These are phyloP conservation scores for Hypercompe scribonia DNA, from an alignment of 2,888 invertebrate species.

Conservation along the genomic window DNA sequence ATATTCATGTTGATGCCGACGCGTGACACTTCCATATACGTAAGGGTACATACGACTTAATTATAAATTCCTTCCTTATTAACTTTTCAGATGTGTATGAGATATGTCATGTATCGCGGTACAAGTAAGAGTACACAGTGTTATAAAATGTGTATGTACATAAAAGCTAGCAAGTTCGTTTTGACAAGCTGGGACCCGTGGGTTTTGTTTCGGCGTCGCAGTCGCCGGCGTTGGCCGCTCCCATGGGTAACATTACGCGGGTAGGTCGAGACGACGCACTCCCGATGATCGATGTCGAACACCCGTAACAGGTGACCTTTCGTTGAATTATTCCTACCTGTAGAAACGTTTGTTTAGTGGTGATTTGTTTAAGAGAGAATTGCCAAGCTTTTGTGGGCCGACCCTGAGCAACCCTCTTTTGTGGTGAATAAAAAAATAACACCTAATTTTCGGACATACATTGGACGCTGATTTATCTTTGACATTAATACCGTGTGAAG, in stretches of 20 bases:
- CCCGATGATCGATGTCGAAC: constrained; percentile 86
- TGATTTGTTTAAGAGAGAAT: constrained; percentile 83
- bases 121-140: constrained; percentile 51
- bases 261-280: constrained; percentile 80
- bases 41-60: constrained; percentile 67
- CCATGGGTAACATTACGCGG: constrained; percentile 82
- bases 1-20: constrained; percentile 77
- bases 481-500: constrained; percentile 57
- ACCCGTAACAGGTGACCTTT: constrained; percentile 86
- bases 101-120: constrained; percentile 58
- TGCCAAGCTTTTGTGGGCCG: constrained; percentile 69
- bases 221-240: constrained; percentile 71
- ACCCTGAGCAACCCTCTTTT: constrained; percentile 59
- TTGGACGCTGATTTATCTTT: constrained; percentile 59
- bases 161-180: constrained; percentile 70
- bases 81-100: constrained; percentile 73
- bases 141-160: constrained; percentile 71
- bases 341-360: constrained; percentile 84
- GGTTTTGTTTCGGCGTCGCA: constrained; percentile 75
- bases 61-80: constrained; percentile 77
- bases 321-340: constrained; percentile 84
- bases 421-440: constrained; percentile 63
- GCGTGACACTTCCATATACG: constrained; percentile 63
- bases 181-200: constrained; percentile 72
- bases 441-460: constrained; percentile 54